These are phyloP conservation scores for Melolontha melolontha DNA, from an alignment of 2,888 invertebrate genomes.

Conservation along the genomic window DNA sequence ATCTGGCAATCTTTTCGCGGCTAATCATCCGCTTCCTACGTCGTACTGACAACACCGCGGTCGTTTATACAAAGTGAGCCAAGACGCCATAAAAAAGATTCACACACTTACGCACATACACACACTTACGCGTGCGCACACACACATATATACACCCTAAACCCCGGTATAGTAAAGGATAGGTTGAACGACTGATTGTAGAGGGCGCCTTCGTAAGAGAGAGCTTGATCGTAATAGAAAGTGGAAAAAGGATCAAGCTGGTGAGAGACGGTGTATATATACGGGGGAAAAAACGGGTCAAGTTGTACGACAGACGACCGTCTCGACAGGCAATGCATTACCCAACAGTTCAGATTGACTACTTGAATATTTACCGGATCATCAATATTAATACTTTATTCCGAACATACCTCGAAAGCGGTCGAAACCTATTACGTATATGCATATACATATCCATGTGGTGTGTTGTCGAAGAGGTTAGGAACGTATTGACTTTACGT, in stretches of 20 bases:
- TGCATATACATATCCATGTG: constrained; percentile 5
- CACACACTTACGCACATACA: neutral
- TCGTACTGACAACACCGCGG: constrained; percentile 23
- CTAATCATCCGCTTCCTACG: constrained; percentile 28
- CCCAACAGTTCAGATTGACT: constrained; percentile 63
- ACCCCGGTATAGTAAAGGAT: constrained; percentile 9
- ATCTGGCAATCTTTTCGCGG: constrained; percentile 9
- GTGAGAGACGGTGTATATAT: neutral
- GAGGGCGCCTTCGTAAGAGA: constrained; percentile 9
- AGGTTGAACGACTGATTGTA: constrained; percentile 15
- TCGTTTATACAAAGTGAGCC: constrained; percentile 25
- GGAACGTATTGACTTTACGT: constrained; percentile 12
- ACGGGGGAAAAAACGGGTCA: constrained; percentile 25
- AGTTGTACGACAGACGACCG: constrained; percentile 42
- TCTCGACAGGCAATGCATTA: constrained; percentile 59
- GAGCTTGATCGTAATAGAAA: constrained; percentile 2
- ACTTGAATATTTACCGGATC: constrained; percentile 63
- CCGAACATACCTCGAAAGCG: constrained; percentile 48
- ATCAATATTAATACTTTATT: constrained; percentile 61
- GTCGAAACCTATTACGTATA: constrained; percentile 34
- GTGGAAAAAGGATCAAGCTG: neutral
- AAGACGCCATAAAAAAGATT: constrained; percentile 28
- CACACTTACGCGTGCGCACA: too few species aligned
- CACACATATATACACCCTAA: too few species aligned
- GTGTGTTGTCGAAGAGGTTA: too few species aligned